phyloP scores from a whole-genome alignment of 1,140 invertebrate species.

The Cydia pomonella region DNA sequence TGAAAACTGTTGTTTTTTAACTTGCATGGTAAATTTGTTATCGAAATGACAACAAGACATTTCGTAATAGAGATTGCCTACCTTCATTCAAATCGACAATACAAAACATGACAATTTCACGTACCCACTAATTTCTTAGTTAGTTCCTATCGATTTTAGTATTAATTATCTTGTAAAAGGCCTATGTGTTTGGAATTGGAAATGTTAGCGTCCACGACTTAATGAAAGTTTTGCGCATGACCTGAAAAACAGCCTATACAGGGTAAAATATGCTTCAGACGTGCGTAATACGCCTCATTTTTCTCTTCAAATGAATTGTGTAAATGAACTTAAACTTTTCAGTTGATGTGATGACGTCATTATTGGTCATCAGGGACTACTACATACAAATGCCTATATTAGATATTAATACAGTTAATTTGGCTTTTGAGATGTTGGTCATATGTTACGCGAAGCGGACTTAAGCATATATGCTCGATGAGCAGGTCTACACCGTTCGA shows the following conservation, averaged over 20 bases:
- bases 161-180: conserved; percentile 10
- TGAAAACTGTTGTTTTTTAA: too few species aligned
- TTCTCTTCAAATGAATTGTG: not conserved
- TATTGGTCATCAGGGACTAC: not conserved
- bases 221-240: not conserved
- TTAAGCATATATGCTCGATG: too few species aligned
- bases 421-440: too few species aligned
- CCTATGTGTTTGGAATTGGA: conserved; percentile 20
- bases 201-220: conserved; percentile 7
- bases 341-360: not conserved
- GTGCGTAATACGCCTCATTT: not conserved
- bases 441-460: too few species aligned
- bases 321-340: not conserved
- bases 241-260: conserved; percentile 7
- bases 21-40: too few species aligned
- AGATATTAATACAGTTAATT: too few species aligned
- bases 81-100: not conserved
- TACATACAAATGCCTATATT: too few species aligned
- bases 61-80: not conserved
- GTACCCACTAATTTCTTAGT: not conserved
- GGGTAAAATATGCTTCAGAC: conserved; percentile 13
- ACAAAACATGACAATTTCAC: conserved; percentile 1
- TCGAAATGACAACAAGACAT: not conserved
- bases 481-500: too few species aligned
- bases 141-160: conserved; percentile 19